Evolutionary conservation across 2,888 invertebrate genomes (phyloP).

Genomic region (Trichogramma dendrolimi): DNA sequence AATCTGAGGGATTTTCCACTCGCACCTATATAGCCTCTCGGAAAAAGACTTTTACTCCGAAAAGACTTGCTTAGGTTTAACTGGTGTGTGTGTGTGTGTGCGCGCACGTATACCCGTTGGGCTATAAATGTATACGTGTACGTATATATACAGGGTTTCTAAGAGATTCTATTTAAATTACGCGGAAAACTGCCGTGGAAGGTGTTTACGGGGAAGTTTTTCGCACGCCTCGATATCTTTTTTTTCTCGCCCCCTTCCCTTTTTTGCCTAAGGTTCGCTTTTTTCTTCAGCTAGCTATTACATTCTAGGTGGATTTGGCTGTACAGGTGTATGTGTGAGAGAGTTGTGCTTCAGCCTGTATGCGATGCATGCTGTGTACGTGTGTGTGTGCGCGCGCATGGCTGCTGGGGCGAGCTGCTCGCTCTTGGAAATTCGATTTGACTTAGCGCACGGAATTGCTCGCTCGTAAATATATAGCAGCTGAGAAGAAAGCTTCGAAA

Average conservation of each 20-base stretch:
- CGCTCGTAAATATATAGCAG: too few species aligned
- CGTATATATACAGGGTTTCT: background rate
- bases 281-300: background rate
- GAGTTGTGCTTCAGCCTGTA: background rate
- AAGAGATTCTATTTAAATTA: constrained; percentile 23
- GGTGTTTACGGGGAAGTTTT: constrained; percentile 9
- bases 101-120: too few species aligned
- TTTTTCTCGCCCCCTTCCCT: background rate
- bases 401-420: background rate
- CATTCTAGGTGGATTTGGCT: constrained; percentile 1
- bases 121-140: background rate
- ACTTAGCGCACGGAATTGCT: too few species aligned
- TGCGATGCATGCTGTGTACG: background rate
- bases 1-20: constrained; percentile 25
- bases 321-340: too few species aligned
- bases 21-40: constrained; percentile 5
- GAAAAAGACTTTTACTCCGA: constrained; percentile 16
- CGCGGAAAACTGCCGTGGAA: constrained; percentile 17
- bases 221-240: background rate
- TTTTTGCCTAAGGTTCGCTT: background rate
- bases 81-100: too few species aligned
- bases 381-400: background rate
- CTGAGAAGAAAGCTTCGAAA: too few species aligned
- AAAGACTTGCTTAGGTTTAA: too few species aligned
- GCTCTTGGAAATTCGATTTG: background rate